phyloP scores from a whole-genome alignment of 2,888 invertebrate species.

The Linyphia triangularis region DNA sequence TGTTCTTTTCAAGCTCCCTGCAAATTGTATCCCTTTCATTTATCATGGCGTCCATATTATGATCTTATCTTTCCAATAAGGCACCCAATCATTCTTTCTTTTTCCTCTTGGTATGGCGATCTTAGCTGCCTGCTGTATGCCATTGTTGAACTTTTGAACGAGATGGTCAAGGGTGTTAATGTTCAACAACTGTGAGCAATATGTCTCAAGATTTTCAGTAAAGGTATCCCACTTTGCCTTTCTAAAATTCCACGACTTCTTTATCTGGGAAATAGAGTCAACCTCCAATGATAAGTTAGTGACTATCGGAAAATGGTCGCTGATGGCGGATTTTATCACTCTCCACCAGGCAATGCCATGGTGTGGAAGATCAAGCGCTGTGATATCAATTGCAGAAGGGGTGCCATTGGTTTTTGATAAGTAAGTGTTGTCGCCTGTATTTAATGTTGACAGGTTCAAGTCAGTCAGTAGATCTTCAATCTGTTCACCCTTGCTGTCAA shows the following conservation, averaged over 20 bases:
- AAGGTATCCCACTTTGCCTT: slow-evolving; percentile 24
- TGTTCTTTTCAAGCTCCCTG: slow-evolving; percentile 21
- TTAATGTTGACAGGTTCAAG: background rate
- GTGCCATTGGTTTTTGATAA: background rate
- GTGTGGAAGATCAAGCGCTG: too few species aligned
- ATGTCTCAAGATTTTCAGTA: slow-evolving; percentile 5
- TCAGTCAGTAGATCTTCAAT: background rate
- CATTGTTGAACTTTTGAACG: background rate
- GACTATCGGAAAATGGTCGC: slow-evolving; percentile 30
- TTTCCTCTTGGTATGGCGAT: slow-evolving; percentile 10
- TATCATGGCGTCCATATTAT: slow-evolving; percentile 7
- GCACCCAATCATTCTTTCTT: slow-evolving; percentile 22
- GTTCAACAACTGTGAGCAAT: background rate
- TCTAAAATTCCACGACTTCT: slow-evolving; percentile 30
- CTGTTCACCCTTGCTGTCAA: background rate
- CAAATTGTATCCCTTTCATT: slow-evolving; percentile 1
- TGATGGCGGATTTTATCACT: slow-evolving; percentile 27
- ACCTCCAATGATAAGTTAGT: too few species aligned
- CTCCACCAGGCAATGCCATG: too few species aligned
- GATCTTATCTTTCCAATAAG: slow-evolving; percentile 25
- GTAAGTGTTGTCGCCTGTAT: background rate
- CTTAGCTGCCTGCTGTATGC: background rate
- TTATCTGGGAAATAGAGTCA: too few species aligned
- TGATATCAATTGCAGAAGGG: background rate
- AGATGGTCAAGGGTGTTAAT: background rate